Evolutionary conservation across 2,888 invertebrate species (phyloP), one percentile per base, ranked within the genome.

Genomic region (Netelia fuscicornis): DNA sequence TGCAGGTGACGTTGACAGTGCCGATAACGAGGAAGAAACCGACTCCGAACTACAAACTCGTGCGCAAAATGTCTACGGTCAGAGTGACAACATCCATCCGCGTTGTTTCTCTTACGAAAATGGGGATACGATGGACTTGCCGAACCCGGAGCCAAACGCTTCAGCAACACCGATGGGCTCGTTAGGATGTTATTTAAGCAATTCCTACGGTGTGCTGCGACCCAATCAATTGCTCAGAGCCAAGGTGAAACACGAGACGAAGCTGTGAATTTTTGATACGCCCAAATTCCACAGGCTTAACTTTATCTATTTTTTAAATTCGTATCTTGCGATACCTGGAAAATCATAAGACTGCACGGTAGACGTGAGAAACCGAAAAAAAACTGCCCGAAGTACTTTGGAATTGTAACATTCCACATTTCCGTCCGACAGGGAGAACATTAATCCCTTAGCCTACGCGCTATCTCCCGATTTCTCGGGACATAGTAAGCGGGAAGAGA

Each of bases 1-100:
- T 87, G 0, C 92, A 97, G 97, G 96, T 81, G 97, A 97, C 93
- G 97, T 97, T 6, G 97, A 98, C 94, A 97, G 97, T 82, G 96
- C 95, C 70, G 97, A 96, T 86, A 97, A 97, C 87, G 96, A 96
- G 91, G 96, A 96, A 9, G 93, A 94, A 84, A 94, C 93, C 0
- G 93, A 93, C 71, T 92, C 92, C 1, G 93, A 94, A 68, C 85
- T 92, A 37, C 92, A 91, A 70, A 87, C 90, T 60, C 89, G 90
- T 23, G 78, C 90, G 9, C 91, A 90, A 42, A 87, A 88, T 30
- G 85, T 87, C 70, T 86, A 89, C 9, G 86, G 85, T 72, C 86
- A 89, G 9, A 87, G 86, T 1, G 86, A 88, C 17, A 83, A 64
- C 23, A 85, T 88, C 13, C 90, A 90, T 56, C 89, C 88, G 79